Conservation (phyloP, 2,797 vertebrate species). For the Mionectes olivaceus region DNA sequence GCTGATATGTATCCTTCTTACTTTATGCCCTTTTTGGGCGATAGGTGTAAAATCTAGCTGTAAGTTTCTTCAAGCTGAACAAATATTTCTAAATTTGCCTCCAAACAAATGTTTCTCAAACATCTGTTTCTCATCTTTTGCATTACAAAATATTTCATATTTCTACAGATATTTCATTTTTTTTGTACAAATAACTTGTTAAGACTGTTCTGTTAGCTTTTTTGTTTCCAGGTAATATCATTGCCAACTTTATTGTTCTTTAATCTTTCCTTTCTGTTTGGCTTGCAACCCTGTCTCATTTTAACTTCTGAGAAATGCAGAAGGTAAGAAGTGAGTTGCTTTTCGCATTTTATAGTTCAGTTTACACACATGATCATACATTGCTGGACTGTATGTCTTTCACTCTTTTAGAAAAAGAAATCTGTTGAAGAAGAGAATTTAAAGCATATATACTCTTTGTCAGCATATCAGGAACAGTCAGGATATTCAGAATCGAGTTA, state of each 20-base stretch:
- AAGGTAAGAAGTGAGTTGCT: slow-evolving; percentile 57
- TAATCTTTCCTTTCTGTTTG: slow-evolving; percentile 25
- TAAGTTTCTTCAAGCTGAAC: not conserved
- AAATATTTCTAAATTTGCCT: not conserved
- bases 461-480: not conserved
- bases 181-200: not conserved
- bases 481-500: not conserved
- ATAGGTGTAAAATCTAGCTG: not conserved
- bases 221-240: not conserved
- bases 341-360: not conserved
- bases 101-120: not conserved
- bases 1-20: not conserved
- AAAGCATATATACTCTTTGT: not conserved
- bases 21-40: not conserved
- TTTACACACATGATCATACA: not conserved
- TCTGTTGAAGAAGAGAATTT: not conserved
- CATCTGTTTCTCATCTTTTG: not conserved
- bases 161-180: not conserved
- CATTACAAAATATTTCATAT: not conserved
- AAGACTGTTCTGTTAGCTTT: not conserved
- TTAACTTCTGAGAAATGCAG: slow-evolving; percentile 53
- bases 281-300: slow-evolving; percentile 22
- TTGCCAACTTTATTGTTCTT: not conserved
- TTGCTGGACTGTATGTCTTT: not conserved
- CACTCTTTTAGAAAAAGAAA: not conserved